Percentiles rank a stretch among this genome's conserved stretches.
phyloP scores from a whole-genome alignment of 2,113 vertebrate species.

The Nyctibius bracteatus region DNA sequence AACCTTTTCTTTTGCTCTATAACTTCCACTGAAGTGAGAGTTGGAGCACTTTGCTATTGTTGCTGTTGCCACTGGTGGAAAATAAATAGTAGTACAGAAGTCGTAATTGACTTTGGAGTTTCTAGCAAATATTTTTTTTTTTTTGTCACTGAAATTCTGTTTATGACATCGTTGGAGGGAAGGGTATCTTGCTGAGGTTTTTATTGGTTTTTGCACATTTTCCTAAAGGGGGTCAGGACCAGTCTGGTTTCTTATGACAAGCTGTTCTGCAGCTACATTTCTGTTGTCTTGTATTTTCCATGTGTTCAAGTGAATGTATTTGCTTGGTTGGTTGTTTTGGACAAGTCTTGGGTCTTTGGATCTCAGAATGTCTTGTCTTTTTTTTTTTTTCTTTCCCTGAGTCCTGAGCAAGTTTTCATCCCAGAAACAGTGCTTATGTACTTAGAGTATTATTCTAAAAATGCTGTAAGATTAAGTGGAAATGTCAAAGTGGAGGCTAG shows the following conservation, averaged over 20 bases:
- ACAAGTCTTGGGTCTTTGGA: background rate
- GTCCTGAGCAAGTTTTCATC: background rate
- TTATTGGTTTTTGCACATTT: background rate
- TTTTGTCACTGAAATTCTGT: background rate
- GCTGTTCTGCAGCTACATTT: background rate
- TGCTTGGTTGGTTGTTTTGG: constrained; percentile 12
- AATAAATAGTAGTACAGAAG: background rate
- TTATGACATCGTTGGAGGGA: rapidly evolving
- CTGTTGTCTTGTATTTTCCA: background rate
- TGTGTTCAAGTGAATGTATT: background rate
- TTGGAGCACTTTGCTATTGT: background rate
- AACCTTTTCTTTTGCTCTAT: background rate
- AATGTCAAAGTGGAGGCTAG: background rate
- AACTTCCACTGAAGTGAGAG: background rate
- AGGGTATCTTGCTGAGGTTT: background rate
- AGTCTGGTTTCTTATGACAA: background rate
- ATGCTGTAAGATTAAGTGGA: background rate
- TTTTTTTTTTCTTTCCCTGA: background rate
- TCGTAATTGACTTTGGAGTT: background rate
- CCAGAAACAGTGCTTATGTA: background rate
- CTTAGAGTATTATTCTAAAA: background rate
- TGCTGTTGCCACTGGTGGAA: background rate
- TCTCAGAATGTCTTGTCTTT: background rate
- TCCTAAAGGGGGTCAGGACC: background rate
- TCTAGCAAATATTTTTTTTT: background rate